Evolutionary conservation across 2,797 vertebrate genomes (phyloP).

Genomic region (Choloepus didactylus): DNA sequence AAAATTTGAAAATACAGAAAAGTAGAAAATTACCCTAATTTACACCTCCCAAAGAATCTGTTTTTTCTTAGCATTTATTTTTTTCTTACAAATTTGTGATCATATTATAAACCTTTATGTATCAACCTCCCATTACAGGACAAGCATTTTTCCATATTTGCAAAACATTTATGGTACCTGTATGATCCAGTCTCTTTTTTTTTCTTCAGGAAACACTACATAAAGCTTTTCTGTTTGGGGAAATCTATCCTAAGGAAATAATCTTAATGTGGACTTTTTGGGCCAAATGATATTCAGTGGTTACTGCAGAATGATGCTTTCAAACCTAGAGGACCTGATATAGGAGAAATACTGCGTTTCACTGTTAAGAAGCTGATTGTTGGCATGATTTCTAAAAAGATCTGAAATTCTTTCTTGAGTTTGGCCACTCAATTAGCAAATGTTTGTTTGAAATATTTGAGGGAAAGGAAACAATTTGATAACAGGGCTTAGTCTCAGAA

Average conservation of each 20-base stretch:
- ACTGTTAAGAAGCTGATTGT: not conserved
- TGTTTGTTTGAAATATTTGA: not conserved
- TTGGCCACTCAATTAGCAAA: not conserved
- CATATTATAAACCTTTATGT: not conserved
- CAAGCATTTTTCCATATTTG: not conserved
- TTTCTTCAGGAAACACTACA: not conserved
- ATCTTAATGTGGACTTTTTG: not conserved
- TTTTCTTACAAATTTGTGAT: not conserved
- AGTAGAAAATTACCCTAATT: not conserved
- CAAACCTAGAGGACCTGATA: not conserved
- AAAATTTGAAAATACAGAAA: conserved; percentile 1
- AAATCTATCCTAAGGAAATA: not conserved
- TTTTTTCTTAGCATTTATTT: conserved; percentile 1
- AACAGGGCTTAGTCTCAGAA: not conserved
- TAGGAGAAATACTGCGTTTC: not conserved
- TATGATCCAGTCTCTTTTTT: not conserved
- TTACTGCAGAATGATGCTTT: not conserved
- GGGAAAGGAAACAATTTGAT: not conserved
- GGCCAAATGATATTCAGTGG: not conserved
- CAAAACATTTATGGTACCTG: not conserved
- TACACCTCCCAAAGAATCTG: not conserved
- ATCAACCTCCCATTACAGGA: not conserved
- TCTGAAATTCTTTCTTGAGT: not conserved
- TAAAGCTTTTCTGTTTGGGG: conserved; percentile 22
- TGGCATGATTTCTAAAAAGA: not conserved